Evolutionary conservation across 2,888 invertebrate genomes (phyloP).

Genomic region (Adelognathus sp.): DNA sequence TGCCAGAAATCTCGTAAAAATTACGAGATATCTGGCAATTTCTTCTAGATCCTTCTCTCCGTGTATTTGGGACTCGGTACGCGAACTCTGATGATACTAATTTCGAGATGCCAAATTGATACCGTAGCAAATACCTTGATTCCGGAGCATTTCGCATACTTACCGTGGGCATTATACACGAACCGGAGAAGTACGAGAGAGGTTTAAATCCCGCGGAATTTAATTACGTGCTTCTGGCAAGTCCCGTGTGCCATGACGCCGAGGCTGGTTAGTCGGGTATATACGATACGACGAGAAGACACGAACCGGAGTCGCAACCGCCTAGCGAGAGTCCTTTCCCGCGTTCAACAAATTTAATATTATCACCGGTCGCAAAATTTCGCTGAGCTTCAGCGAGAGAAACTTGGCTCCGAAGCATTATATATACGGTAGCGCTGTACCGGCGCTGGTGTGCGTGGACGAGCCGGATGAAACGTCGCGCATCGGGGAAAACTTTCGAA

Average conservation of each 20-base stretch:
- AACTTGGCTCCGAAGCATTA: conserved; percentile 43
- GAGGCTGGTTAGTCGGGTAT: conserved; percentile 16
- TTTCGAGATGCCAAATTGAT: conserved; percentile 5
- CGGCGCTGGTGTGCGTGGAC: conserved; percentile 31
- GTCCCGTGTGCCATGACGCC: conserved; percentile 25
- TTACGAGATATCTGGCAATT: not conserved
- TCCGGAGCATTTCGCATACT: conserved; percentile 33
- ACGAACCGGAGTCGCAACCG: not conserved
- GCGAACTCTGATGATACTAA: not conserved
- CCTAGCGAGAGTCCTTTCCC: conserved; percentile 23
- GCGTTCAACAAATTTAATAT: conserved; percentile 77
- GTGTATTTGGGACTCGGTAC: not conserved
- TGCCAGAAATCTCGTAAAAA: no score
- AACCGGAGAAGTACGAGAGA: conserved; percentile 57
- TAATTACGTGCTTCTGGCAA: conserved; percentile 61
- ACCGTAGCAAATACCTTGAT: conserved; percentile 30
- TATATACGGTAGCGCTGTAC: no score
- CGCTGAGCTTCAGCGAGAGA: conserved; percentile 47
- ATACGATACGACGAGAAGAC: conserved; percentile 5
- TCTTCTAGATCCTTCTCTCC: not conserved
- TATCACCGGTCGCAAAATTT: conserved; percentile 66
- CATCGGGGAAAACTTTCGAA: conserved; percentile 69
- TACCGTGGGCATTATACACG: conserved; percentile 16
- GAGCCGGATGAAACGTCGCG: conserved; percentile 65
- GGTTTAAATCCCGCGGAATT: conserved; percentile 62